A percentile compares a stretch with the other conserved stretches of the same genome.
phyloP scores from a whole-genome alignment of 1,140 invertebrate species.

The Macrocentrus cingulum region DNA sequence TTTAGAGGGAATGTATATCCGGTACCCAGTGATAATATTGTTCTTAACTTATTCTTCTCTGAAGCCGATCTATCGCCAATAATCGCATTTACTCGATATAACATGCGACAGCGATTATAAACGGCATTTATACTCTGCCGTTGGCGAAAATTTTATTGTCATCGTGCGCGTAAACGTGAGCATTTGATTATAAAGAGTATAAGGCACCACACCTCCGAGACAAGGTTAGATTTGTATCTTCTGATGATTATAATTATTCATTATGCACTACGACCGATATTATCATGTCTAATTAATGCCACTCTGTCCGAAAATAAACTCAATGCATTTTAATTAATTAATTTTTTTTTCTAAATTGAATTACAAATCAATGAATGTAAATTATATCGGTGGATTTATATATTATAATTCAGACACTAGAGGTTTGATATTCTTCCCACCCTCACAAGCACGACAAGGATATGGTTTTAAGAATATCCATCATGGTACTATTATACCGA shows the following conservation, averaged over 20 bases:
- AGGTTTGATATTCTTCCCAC: not conserved
- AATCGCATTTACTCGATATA: no score
- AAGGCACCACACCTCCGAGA: slow-evolving; percentile 18
- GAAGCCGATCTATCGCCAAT: no score
- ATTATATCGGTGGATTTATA: not conserved
- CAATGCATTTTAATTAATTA: not conserved
- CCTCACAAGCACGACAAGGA: slow-evolving; percentile 34
- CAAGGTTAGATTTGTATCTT: slow-evolving; percentile 29
- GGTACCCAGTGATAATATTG: slow-evolving; percentile 28
- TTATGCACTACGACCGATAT: not conserved
- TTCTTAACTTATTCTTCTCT: slow-evolving; percentile 4
- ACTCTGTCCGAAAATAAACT: no score
- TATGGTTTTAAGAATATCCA: slow-evolving; percentile 52
- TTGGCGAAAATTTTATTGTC: no score
- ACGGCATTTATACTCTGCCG: no score
- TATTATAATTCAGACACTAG: not conserved
- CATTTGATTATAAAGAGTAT: slow-evolving; percentile 24
- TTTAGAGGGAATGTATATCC: slow-evolving; percentile 42
- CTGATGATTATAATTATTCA: not conserved
- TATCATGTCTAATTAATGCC: no score
- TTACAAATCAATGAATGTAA: not conserved
- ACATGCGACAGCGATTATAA: no score
- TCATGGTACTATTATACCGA: slow-evolving; percentile 36
- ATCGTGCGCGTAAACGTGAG: no score
- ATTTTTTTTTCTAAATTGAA: no score